Base-by-base conservation (phyloP, 2,888 invertebrate species). In the Crepidodera aurea region DNA sequence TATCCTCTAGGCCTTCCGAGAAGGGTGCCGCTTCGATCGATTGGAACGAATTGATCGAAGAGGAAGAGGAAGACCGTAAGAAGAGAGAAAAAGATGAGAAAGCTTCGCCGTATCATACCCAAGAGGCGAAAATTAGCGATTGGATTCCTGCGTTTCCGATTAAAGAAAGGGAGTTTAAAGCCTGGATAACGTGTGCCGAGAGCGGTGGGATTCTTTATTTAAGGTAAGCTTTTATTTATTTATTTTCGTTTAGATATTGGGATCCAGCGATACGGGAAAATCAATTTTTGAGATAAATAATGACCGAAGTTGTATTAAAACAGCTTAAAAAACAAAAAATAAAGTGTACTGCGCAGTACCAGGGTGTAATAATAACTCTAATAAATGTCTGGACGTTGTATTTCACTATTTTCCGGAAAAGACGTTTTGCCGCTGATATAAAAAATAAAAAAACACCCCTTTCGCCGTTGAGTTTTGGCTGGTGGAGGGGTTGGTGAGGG, bases 91-190 rank as follows among this genome's bases (percentile, higher is more conserved):
- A 0, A 29, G 5, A 27, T 13, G 19, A 42, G 1, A 22, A 44
- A 2, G 54, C 51, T 44, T 90, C 25, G 90, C 87, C 1, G 75
- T 86, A 53, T 82, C 84, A 3, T 69, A 66, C 58, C 4, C 44
- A 44, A 13, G 66, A 65, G 37, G 59, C 61, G 0, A 66, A 60
- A 5, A 57, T 83, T 10, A 81, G 80, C 0, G 83, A 86, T 51
- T 92, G 92, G 92, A 71, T 85, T 48, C 84, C 86, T 1, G 77
- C 88, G 0, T 82, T 83, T 51, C 81, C 83, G 0, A 80, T 90
- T 29, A 73, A 70, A 0, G 78, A 81, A 51, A 77, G 77, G 0
- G 79, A 84, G 46, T 91, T 92, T 70, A 78, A 82, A 0, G 91
- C 83, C 0, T 74, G 83, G 59, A 84, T 88, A 0, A 90, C 90